Base-by-base conservation (phyloP, 2,888 invertebrate genomes). In the Auanema freiburgensis region DNA sequence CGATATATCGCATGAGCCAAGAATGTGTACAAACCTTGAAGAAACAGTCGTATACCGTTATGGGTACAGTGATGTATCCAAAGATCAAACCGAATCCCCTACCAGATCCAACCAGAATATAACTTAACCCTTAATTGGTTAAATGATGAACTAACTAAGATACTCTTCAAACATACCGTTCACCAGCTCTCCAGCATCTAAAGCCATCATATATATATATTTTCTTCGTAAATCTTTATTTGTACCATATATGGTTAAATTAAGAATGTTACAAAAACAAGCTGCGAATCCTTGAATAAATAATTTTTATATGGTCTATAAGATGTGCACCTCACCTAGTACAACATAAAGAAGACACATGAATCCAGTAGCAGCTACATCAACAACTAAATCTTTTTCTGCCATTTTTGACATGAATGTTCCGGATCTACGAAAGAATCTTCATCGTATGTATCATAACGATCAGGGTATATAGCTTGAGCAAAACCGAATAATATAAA, bases 121-220 rank as follows among this genome's bases (percentile, higher is more conserved):
- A 72, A 46, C 70, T 70, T 24, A 72, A 42, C 4, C 67, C 72
- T 72, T 57, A 23, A 71, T 66, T 14, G 12, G 8, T 21, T 23
- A 21, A 52, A n/a, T 50, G 18, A 1, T 1, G 51, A 50, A 12
- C 18, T 11, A 50, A 50, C 11, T 14, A 53, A 43, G 6, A 11
- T 21, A 25, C 14, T 23, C 40, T 40, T 2, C 24, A 46, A 49
- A 57, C 55, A 24, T 46, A 61, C 78, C 77, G 57, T 78, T 74
- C 6, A 78, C 53, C 18, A 78, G 59, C 52, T 78, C 78, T 43
- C 78, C 77, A 25, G 64, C 24, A 54, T 77, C 78, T 6, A 78
- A 52, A 10, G 71, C 72, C 24, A 74, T 59, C 51, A 72, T 71
- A 23, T 75, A 67, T 25, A 76, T 42, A 55, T 74, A 77, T 42